These are phyloP conservation scores for Lytechinus pictus DNA, from an alignment of 35 echinoderm and acorn worm species.

Conservation along the genomic window DNA sequence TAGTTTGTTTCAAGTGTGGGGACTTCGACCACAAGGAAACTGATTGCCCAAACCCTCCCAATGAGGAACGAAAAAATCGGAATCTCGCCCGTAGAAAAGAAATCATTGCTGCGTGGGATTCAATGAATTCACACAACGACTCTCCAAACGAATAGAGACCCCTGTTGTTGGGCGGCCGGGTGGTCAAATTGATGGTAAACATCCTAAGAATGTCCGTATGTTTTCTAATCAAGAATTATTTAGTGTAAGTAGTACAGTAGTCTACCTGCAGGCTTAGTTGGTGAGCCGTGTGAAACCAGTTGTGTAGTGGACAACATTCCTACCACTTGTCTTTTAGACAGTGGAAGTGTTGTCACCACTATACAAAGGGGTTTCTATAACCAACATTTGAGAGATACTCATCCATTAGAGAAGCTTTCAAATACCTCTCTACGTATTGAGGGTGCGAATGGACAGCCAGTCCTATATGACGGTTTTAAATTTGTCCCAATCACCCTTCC, in stretches of 20 bases:
- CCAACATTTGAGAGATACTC: background rate
- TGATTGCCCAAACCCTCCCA: background rate
- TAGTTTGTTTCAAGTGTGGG: slow-evolving; percentile 26
- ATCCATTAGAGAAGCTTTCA: background rate
- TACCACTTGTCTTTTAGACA: background rate
- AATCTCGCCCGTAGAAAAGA: background rate
- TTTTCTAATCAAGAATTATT: no score
- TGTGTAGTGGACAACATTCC: background rate
- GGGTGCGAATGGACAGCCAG: slow-evolving; percentile 38
- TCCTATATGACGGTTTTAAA: background rate
- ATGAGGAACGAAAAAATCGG: background rate
- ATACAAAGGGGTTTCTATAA: background rate
- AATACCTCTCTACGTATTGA: background rate
- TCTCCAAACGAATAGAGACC: slow-evolving; percentile 30
- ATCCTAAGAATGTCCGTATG: background rate
- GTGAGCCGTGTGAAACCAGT: background rate
- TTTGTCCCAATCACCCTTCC: background rate
- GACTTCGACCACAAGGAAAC: background rate
- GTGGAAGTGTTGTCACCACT: slow-evolving; percentile 39
- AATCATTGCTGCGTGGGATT: background rate
- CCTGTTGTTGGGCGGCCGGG: background rate
- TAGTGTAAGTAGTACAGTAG: background rate
- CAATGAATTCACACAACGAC: background rate
- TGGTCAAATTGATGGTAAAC: background rate
- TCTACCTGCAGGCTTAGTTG: background rate